Evolutionary conservation across 2,113 vertebrate genomes (phyloP), one percentile per base, ranked within the genome.

Genomic region (Astur gentilis): DNA sequence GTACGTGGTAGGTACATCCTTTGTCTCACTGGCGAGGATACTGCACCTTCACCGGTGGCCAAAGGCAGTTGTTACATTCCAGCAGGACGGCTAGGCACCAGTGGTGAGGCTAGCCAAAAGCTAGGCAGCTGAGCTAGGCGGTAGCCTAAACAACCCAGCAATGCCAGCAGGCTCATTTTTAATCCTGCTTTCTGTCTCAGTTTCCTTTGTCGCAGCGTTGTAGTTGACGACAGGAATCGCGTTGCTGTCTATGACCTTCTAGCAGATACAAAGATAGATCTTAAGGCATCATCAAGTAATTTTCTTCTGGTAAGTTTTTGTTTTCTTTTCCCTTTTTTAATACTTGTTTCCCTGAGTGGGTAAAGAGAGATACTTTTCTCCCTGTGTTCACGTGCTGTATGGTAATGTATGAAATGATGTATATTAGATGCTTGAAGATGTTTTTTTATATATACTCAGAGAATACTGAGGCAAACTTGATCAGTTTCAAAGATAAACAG

Each of bases 191-290:
- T 85, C 27, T 82, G 25, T 83, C 93, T 45, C 83, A 99, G 99
- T 79, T 98, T 99, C 88, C 98, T 99, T 69, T 99, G 99, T 82
- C 98, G 99, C 89, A 99, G 99, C 2, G 70, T 98, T 16, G 99
- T 98, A 6, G 97, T 99, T 8, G 99, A 99, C 6, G 73, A 85
- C 60, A 94, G 62, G 73, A 98, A 98, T 75, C 98, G 98, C 19
- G 47, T 98, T 34, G 98, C 98, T 10, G 64, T 96, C 81, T 96
- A 98, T 31, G 98, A 99, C 84, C 97, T 99, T 23, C 67, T 97
- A 9, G 98, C 98, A 82, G 98, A 98, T 86, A 95, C 97, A 2
- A 98, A 98, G 40, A 45, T 99, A 36, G 92, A 89, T 29, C 96
- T 99, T 52, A 98, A 96, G 65, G 98, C 96, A 2, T 97, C 94